Base-by-base conservation (phyloP, 2,888 invertebrate species). In the Nomada goodeniana region DNA sequence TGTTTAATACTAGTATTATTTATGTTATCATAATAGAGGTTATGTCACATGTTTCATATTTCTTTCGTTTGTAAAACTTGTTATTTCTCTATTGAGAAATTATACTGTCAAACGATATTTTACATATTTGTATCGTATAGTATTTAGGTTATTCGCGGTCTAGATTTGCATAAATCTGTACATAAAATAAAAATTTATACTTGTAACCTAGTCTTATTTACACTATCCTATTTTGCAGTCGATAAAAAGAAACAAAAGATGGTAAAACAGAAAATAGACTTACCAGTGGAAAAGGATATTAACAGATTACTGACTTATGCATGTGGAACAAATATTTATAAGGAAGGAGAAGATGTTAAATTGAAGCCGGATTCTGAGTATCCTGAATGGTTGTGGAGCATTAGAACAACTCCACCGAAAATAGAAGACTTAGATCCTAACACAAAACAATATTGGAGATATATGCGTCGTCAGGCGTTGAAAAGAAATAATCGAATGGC, bases 351-450 rank as follows among this genome's bases (percentile, higher is more conserved):
- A 92, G 98, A 98, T 91, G 94, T 98, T 0, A 95, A 97, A 94
- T 80, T 96, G 23, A 96, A 96, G 92, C 95, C 96, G 0, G 97
- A 98, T 91, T 95, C 95, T 29, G 98, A 98, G 92, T 99, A 99
- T 94, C 99, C 99, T 0, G 96, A 96, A 1, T 99, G 99, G 99
- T 94, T 99, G 80, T 99, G 98, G 98, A 94, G 91, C 2, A 91
- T 99, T 18, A 94, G 96, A 88, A 95, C 95, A 20, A 97, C 96
- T 3, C 93, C 95, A 7, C 95, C 96, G 7, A 95, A 95, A 7
- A 92, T 98, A 1, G 96, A 96, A 76, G 97, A 97, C 90, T 91
- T 98, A 79, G 98, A 98, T 92, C 97, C 97, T 4, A 95, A 96
- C 90, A 95, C 96, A 13, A 96, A 97, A 93, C 95, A 96, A 89